phyloP scores from a whole-genome alignment of 1,140 invertebrate genomes.

The Nasonia vitripennis region DNA sequence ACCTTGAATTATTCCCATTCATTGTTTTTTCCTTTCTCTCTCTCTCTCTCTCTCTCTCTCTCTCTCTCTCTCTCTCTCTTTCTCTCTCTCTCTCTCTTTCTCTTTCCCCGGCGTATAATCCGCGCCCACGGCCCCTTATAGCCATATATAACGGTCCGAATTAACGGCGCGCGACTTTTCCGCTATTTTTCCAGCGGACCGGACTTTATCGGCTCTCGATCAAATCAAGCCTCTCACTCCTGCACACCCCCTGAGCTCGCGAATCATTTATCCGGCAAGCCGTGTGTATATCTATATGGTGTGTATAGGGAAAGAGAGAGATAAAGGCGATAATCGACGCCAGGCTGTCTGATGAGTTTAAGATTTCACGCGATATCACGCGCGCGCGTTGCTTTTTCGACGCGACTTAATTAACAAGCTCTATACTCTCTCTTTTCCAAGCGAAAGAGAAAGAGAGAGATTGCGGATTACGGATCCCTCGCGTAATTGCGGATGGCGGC shows the following conservation, averaged over 20 bases:
- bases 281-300: background rate
- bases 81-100: too few species aligned
- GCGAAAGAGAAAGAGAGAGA: background rate
- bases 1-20: background rate
- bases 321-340: slow-evolving; percentile 26
- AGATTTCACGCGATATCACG: slow-evolving; percentile 31
- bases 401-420: slow-evolving; percentile 6
- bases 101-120: background rate
- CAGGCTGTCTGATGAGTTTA: slow-evolving; percentile 14
- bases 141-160: background rate
- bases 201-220: slow-evolving; percentile 64
- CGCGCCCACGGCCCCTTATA: slow-evolving; percentile 46
- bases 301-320: slow-evolving; percentile 1
- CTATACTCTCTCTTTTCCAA: background rate
- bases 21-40: background rate
- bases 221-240: slow-evolving; percentile 60
- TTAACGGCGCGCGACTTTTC: slow-evolving; percentile 6
- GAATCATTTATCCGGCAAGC: slow-evolving; percentile 28
- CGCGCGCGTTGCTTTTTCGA: background rate
- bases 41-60: background rate
- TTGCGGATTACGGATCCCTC: background rate
- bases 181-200: background rate
- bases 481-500: background rate
- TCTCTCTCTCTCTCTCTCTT: too few species aligned
- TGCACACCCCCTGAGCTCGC: background rate